Evolutionary conservation across 2,888 invertebrate genomes (phyloP).

Genomic region (Platycheirus rosarum): DNA sequence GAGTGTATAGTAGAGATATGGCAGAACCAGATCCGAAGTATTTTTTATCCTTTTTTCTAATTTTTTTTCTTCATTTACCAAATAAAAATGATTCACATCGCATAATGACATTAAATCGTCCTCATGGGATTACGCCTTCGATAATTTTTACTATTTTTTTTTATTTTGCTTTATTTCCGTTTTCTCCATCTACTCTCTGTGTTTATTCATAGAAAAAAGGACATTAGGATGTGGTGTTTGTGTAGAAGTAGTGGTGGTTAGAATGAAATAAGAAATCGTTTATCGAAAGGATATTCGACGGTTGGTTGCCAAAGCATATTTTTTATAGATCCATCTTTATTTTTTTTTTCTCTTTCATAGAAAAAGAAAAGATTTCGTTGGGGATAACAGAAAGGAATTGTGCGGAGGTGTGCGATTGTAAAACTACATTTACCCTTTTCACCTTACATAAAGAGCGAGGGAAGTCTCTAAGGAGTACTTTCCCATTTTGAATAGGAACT

Average conservation of each 20-base stretch:
- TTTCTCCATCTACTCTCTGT: not conserved
- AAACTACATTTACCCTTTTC: constrained; percentile 69
- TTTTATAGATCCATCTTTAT: constrained; percentile 17
- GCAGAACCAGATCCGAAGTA: constrained; percentile 21
- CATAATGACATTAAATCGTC: constrained; percentile 72
- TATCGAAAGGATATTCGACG: constrained; percentile 71
- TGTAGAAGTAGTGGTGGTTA: constrained; percentile 29
- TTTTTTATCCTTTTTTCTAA: constrained; percentile 32
- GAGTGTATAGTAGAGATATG: constrained; percentile 13
- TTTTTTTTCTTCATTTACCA: constrained; percentile 16
- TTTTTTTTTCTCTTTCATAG: constrained; percentile 6
- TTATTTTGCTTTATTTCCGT: not conserved
- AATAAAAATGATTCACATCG: constrained; percentile 72
- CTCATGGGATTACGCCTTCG: constrained; percentile 69
- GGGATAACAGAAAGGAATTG: constrained; percentile 64
- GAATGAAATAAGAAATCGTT: constrained; percentile 41
- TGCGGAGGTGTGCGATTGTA: constrained; percentile 71
- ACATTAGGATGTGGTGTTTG: constrained; percentile 53
- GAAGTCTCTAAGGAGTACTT: constrained; percentile 24
- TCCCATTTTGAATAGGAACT: constrained; percentile 37
- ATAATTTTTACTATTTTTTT: constrained; percentile 25
- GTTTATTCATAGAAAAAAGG: constrained; percentile 45
- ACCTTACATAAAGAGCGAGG: constrained; percentile 30
- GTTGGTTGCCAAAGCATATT: constrained; percentile 62
- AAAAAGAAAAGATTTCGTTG: constrained; percentile 33